Evolutionary conservation across 2,113 vertebrate species (phyloP).

Genomic region (Heptranchias perlo): DNA sequence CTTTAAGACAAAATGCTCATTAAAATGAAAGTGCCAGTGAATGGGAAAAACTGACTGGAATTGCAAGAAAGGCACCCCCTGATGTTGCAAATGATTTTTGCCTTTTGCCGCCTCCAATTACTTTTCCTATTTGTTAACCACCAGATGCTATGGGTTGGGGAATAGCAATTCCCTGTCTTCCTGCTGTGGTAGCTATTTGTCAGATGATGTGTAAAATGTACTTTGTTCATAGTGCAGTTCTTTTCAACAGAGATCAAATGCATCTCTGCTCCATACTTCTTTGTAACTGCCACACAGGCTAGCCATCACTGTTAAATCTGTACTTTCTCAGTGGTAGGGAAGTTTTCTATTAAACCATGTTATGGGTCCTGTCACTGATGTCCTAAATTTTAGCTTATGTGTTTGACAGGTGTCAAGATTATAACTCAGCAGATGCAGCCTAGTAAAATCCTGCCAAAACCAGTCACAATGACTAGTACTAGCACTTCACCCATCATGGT

Average conservation of each 20-base stretch:
- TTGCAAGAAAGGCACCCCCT: background rate
- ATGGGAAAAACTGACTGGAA: background rate
- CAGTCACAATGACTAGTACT: constrained; percentile 80
- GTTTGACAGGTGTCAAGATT: constrained; percentile 85
- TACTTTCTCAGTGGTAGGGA: background rate
- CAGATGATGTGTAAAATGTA: background rate
- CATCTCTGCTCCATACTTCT: background rate
- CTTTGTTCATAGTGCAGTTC: background rate
- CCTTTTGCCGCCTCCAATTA: background rate
- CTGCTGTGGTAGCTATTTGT: background rate
- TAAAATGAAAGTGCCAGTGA: background rate
- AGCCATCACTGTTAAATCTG: background rate
- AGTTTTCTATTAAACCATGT: background rate
- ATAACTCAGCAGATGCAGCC: constrained; percentile 98
- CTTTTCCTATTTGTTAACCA: background rate
- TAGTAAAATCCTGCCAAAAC: constrained; percentile 97
- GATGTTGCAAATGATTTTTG: background rate
- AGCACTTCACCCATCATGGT: constrained; percentile 97
- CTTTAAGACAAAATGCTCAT: background rate
- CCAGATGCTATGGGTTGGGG: background rate
- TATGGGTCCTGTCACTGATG: background rate
- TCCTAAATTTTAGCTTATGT: background rate
- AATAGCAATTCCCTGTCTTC: background rate
- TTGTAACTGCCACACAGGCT: background rate
- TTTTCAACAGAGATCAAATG: background rate